These are phyloP conservation scores for Meghimatium bilineatum DNA, from an alignment of 2,888 invertebrate species.

Conservation along the genomic window DNA sequence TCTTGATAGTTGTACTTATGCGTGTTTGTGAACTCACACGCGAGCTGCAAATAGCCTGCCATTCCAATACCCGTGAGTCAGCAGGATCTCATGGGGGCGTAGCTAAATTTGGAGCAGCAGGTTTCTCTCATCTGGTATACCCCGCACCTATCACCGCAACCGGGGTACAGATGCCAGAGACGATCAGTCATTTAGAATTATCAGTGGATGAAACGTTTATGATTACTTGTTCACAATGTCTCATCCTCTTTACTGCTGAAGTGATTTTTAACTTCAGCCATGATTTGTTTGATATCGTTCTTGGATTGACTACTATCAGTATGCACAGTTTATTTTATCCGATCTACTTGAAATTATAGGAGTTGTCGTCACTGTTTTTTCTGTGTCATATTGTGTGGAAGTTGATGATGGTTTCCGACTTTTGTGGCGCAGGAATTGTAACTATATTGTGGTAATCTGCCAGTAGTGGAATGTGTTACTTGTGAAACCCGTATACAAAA, in stretches of 20 bases:
- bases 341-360: too few species aligned
- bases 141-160: neutral
- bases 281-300: too few species aligned
- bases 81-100: slow-evolving; percentile 14
- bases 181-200: neutral
- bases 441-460: too few species aligned
- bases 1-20: neutral
- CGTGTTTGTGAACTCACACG: slow-evolving; percentile 1
- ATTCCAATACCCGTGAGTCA: slow-evolving; percentile 38
- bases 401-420: too few species aligned
- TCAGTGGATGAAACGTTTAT: neutral
- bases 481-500: too few species aligned
- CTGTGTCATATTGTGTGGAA: too few species aligned
- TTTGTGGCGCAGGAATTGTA: too few species aligned
- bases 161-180: neutral
- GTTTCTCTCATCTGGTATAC: slow-evolving; percentile 27
- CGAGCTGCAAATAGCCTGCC: slow-evolving; percentile 26
- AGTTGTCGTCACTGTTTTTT: too few species aligned
- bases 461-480: too few species aligned
- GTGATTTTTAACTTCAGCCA: too few species aligned
- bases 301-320: too few species aligned
- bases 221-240: neutral
- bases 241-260: neutral
- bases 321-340: too few species aligned
- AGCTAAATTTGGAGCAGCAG: slow-evolving; percentile 38